Conservation (phyloP, 2,113 vertebrate species). For the Siniperca knerii region DNA sequence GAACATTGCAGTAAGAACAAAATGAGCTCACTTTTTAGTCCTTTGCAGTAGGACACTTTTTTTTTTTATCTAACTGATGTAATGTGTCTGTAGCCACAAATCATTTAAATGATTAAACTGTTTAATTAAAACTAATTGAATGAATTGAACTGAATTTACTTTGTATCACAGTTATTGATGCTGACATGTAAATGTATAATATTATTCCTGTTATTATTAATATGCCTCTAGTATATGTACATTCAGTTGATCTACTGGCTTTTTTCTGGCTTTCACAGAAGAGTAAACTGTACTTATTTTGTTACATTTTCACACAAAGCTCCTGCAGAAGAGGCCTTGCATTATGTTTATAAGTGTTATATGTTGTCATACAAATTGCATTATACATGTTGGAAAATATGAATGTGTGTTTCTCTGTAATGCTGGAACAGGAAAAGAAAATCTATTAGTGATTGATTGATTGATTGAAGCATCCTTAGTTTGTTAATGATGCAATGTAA, state of each 20-base stretch:
- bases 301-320: neutral
- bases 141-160: neutral
- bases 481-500: neutral
- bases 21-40: neutral
- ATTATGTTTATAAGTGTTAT: neutral
- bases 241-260: neutral
- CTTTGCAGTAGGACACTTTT: neutral
- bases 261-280: neutral
- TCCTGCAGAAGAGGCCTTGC: neutral
- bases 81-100: neutral
- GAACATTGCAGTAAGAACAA: neutral
- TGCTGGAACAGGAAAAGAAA: neutral
- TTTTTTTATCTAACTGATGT: neutral
- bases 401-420: neutral
- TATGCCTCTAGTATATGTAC: neutral
- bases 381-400: neutral
- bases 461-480: neutral
- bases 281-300: neutral
- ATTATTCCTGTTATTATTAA: neutral
- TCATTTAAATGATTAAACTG: neutral
- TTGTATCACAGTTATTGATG: neutral
- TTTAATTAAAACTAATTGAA: neutral
- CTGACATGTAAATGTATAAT: neutral
- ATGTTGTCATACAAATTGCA: neutral
- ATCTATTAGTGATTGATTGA: neutral